phyloP scores from a whole-genome alignment of 2,797 vertebrate genomes.

The Tangara arthus region DNA sequence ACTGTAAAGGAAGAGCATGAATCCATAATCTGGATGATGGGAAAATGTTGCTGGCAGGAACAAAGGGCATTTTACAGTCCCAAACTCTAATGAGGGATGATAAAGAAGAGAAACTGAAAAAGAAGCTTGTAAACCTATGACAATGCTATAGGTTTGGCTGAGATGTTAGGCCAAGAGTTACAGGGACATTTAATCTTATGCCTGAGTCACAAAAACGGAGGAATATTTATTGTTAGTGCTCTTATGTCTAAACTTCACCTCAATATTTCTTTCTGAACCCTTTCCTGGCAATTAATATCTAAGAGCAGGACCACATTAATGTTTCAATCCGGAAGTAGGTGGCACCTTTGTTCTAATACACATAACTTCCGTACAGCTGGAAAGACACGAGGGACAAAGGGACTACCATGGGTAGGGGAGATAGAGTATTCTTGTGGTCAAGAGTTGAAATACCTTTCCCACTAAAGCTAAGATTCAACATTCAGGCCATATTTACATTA shows the following conservation, averaged over 20 bases:
- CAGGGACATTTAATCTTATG: background rate
- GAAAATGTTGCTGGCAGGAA: background rate
- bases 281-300: slow-evolving; percentile 6
- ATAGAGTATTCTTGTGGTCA: background rate
- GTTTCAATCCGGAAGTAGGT: background rate
- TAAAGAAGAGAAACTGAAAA: background rate
- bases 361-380: background rate
- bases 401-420: background rate
- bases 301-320: background rate
- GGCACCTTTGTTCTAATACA: background rate
- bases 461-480: background rate
- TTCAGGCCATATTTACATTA: background rate
- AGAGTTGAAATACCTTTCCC: background rate
- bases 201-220: background rate
- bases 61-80: background rate
- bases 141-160: background rate
- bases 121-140: background rate
- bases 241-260: background rate
- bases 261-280: background rate
- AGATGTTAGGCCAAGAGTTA: slow-evolving; percentile 6
- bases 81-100: background rate
- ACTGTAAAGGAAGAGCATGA: background rate
- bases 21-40: slow-evolving; percentile 10
- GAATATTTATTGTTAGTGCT: slow-evolving; percentile 25
- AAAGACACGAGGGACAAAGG: background rate